Conservation (phyloP, 2,797 vertebrate genomes). For the Lateolabrax maculatus region DNA sequence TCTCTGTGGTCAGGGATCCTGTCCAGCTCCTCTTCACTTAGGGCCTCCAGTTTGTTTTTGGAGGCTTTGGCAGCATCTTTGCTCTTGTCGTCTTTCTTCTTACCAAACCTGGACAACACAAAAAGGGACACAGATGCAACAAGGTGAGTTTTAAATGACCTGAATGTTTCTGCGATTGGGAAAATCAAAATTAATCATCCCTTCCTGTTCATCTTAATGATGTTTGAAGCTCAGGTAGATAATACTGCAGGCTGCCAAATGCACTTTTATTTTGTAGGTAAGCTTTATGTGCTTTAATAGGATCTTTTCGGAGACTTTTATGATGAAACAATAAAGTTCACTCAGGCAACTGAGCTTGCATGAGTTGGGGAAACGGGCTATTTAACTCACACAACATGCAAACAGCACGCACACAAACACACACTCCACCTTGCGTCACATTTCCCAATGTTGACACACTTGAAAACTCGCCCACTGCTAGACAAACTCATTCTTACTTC, state of each 20-base stretch:
- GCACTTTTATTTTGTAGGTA: slow-evolving; percentile 37
- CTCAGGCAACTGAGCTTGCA: slow-evolving; percentile 17
- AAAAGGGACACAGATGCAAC: background rate
- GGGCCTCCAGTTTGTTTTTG: slow-evolving; percentile 82
- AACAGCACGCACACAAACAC: slow-evolving; percentile 17
- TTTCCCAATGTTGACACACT: slow-evolving; percentile 44
- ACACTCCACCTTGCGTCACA: slow-evolving; percentile 34
- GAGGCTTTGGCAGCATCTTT: slow-evolving; percentile 79
- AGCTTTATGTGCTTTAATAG: slow-evolving; percentile 4
- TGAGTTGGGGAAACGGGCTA: slow-evolving; percentile 34
- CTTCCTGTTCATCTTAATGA: background rate
- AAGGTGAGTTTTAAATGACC: background rate
- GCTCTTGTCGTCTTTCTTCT: slow-evolving; percentile 93
- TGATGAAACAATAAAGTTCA: slow-evolving; percentile 59
- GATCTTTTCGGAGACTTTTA: slow-evolving; percentile 25
- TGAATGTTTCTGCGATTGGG: background rate
- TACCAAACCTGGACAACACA: slow-evolving; percentile 90
- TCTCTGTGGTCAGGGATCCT: slow-evolving; percentile 86
- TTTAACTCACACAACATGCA: slow-evolving; percentile 13
- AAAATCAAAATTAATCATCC: background rate
- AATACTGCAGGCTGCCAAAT: background rate
- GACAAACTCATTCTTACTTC: slow-evolving; percentile 32
- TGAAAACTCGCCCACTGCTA: background rate
- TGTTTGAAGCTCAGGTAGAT: slow-evolving; percentile 4
- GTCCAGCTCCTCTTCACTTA: slow-evolving; percentile 91